Percentiles rank a stretch among this genome's conserved stretches.
These are phyloP conservation scores for Oreocharis arfaki DNA, from an alignment of 2,113 vertebrate species.

Conservation along the genomic window DNA sequence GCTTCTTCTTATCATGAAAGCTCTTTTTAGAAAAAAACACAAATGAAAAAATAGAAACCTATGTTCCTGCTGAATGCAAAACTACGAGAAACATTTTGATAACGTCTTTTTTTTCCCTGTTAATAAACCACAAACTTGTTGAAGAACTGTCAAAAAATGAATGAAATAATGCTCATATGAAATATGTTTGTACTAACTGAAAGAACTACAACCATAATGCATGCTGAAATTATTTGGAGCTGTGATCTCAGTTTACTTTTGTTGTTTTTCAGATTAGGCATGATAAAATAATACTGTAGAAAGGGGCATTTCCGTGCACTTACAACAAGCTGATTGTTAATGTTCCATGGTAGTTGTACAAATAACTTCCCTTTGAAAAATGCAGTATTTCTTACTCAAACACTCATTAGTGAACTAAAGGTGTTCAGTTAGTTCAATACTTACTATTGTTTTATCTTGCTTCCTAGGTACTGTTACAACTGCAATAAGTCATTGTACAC, in stretches of 20 bases:
- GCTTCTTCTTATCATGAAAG: conserved; percentile 77
- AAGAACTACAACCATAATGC: conserved; percentile 77
- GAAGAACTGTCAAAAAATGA: conserved; percentile 45
- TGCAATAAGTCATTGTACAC: conserved; percentile 80
- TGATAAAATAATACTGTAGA: conserved; percentile 79
- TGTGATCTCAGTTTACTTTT: conserved; percentile 77
- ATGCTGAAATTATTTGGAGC: conserved; percentile 82
- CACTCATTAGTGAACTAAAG: conserved; percentile 69
- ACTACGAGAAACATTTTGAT: conserved; percentile 78
- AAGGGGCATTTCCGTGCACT: conserved; percentile 76
- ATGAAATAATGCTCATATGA: conserved; percentile 58
- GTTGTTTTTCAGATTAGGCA: conserved; percentile 80
- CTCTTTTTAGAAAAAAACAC: conserved; percentile 77
- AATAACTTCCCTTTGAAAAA: conserved; percentile 73
- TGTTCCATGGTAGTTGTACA: conserved; percentile 76
- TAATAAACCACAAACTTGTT: conserved; percentile 71
- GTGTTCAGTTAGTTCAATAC: conserved; percentile 70
- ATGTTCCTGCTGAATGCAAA: conserved; percentile 73
- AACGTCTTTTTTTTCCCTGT: conserved; percentile 71
- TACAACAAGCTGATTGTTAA: conserved; percentile 74
- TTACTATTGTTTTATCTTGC: conserved; percentile 73
- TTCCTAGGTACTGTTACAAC: conserved; percentile 80
- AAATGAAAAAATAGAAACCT: conserved; percentile 65
- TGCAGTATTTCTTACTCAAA: conserved; percentile 70
- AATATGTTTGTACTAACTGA: conserved; percentile 75